Evolutionary conservation across 1,140 invertebrate species (phyloP).

Genomic region (Bombus pyrosoma): DNA sequence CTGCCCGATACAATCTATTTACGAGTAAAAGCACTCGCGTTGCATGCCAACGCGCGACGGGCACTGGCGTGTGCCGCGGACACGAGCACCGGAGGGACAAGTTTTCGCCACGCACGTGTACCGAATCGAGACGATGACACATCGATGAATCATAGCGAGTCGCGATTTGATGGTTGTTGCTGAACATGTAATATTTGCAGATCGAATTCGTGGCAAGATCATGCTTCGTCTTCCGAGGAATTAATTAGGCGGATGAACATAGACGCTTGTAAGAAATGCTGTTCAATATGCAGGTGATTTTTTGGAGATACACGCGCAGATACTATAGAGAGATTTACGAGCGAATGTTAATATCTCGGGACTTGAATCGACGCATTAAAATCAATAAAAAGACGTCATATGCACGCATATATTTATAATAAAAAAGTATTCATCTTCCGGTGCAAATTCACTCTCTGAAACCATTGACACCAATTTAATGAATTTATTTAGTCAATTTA

Average conservation of each 20-base stretch:
- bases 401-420: too few species aligned
- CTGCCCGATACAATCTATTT: slow-evolving; percentile 56
- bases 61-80: slow-evolving; percentile 28
- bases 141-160: slow-evolving; percentile 57
- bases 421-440: too few species aligned
- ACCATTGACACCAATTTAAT: not conserved
- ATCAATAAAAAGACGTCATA: too few species aligned
- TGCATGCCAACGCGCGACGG: slow-evolving; percentile 48
- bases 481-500: too few species aligned
- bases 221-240: too few species aligned
- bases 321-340: too few species aligned
- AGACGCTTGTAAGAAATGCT: too few species aligned
- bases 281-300: too few species aligned
- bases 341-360: too few species aligned
- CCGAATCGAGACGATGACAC: slow-evolving; percentile 68
- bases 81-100: slow-evolving; percentile 31
- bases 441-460: too few species aligned
- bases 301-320: too few species aligned
- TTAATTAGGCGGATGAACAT: not conserved
- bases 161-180: slow-evolving; percentile 7
- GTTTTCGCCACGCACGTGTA: slow-evolving; percentile 49
- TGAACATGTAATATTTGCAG: not conserved
- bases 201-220: not conserved
- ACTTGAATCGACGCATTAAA: too few species aligned
- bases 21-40: slow-evolving; percentile 56